Conservation (phyloP, 2,797 vertebrate species). For the Gallirallus australis region DNA sequence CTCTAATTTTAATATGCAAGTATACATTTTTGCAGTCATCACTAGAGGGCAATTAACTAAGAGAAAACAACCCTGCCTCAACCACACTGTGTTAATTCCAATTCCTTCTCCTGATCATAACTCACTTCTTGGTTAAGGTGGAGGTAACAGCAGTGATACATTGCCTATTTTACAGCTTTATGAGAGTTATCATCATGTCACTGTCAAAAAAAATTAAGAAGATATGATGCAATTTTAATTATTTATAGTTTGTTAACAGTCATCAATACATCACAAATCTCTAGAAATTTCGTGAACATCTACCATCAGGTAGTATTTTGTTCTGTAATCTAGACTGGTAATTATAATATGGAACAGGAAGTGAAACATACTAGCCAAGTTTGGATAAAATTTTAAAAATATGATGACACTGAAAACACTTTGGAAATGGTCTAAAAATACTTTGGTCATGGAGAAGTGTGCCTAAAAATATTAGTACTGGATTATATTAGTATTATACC, state of each 20-base stretch:
- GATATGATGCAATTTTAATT: not conserved
- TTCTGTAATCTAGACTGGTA: not conserved
- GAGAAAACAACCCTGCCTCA: not conserved
- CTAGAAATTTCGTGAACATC: not conserved
- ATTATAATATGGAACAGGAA: not conserved
- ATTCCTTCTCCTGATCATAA: not conserved
- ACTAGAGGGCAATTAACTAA: not conserved
- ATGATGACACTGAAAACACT: not conserved
- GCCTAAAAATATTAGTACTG: not conserved
- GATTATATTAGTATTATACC: not conserved
- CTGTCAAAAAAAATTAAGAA: not conserved
- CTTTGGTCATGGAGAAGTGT: not conserved
- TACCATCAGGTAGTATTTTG: not conserved
- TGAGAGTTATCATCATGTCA: not conserved
- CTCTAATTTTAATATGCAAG: not conserved
- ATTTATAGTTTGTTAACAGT: not conserved
- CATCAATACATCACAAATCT: not conserved
- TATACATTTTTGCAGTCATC: not conserved
- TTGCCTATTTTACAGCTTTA: not conserved
- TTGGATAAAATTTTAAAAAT: not conserved
- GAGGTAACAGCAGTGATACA: not conserved
- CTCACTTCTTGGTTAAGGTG: not conserved
- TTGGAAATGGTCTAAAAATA: not conserved
- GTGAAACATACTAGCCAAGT: not conserved
- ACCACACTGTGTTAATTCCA: not conserved